Percentiles rank a stretch among this genome's conserved stretches.
Evolutionary conservation across 2,888 invertebrate species (phyloP).

Genomic region (Trachelus tabidus): DNA sequence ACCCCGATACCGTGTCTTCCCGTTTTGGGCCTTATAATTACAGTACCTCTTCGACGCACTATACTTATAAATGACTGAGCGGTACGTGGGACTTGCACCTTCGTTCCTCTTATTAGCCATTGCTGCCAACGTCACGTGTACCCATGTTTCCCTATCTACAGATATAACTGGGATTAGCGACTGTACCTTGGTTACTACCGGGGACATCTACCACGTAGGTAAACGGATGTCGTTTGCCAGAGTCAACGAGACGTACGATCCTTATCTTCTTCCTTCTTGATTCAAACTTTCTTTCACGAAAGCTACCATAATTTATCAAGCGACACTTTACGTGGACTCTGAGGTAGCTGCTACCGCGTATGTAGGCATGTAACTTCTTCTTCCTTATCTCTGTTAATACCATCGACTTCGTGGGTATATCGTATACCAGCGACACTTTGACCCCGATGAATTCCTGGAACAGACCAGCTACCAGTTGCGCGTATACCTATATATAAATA

Average conservation of each 20-base stretch:
- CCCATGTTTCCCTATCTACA: background rate
- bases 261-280: slow-evolving; percentile 44
- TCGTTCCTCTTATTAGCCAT: slow-evolving; percentile 65
- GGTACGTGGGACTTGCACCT: slow-evolving; percentile 65
- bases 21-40: slow-evolving; percentile 68
- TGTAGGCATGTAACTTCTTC: background rate
- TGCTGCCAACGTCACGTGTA: background rate
- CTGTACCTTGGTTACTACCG: slow-evolving; percentile 14
- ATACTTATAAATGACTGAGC: slow-evolving; percentile 63
- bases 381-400: background rate
- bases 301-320: slow-evolving; percentile 40
- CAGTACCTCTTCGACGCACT: slow-evolving; percentile 62
- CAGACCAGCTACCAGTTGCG: background rate
- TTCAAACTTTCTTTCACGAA: slow-evolving; percentile 39
- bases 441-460: background rate
- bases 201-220: slow-evolving; percentile 44
- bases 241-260: slow-evolving; percentile 50
- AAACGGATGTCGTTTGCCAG: slow-evolving; percentile 43
- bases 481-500: background rate
- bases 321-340: slow-evolving; percentile 15
- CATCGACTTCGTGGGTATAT: background rate
- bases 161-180: background rate
- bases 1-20: slow-evolving; percentile 27
- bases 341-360: background rate
- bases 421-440: background rate